Percentiles rank a stretch among this genome's conserved stretches.
phyloP scores from a whole-genome alignment of 2,888 invertebrate genomes.

The Frankliniella intonsa region DNA sequence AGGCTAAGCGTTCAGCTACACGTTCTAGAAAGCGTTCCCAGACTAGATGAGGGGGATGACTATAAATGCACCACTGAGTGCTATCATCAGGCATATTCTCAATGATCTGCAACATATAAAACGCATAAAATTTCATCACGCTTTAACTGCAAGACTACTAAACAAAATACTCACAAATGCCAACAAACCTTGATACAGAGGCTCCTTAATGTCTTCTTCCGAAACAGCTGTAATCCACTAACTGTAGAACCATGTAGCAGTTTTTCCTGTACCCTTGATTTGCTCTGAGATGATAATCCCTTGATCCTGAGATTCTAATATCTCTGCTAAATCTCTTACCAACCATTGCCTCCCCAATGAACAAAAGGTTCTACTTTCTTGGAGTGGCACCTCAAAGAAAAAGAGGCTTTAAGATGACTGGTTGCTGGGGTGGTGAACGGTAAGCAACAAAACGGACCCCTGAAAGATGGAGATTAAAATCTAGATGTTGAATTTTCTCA shows the following conservation, averaged over 20 bases:
- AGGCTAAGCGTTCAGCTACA: constrained; percentile 17
- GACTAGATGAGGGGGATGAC: constrained; percentile 60
- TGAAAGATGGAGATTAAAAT: constrained; percentile 40
- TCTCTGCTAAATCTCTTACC: constrained; percentile 74
- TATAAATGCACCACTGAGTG: constrained; percentile 51
- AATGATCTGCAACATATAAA: not conserved
- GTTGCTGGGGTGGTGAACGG: constrained; percentile 49
- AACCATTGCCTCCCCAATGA: constrained; percentile 90
- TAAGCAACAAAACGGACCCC: constrained; percentile 59
- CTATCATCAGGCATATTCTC: constrained; percentile 36
- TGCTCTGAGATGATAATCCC: constrained; percentile 83
- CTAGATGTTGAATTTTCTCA: not conserved
- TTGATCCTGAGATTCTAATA: constrained; percentile 51
- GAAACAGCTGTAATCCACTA: constrained; percentile 91
- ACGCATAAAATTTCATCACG: constrained; percentile 30
- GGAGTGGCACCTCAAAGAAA: constrained; percentile 91
- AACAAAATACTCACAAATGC: not conserved
- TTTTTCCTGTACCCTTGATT: constrained; percentile 91
- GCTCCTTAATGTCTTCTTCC: constrained; percentile 75
- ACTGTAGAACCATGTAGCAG: constrained; percentile 85
- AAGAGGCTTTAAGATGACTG: constrained; percentile 77
- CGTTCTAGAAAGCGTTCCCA: constrained; percentile 62
- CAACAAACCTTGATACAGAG: constrained; percentile 50
- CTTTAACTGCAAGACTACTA: not conserved
- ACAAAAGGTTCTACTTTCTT: constrained; percentile 75